Evolutionary conservation across 2,888 invertebrate genomes (phyloP).

Genomic region (Ectemnius lituratus): DNA sequence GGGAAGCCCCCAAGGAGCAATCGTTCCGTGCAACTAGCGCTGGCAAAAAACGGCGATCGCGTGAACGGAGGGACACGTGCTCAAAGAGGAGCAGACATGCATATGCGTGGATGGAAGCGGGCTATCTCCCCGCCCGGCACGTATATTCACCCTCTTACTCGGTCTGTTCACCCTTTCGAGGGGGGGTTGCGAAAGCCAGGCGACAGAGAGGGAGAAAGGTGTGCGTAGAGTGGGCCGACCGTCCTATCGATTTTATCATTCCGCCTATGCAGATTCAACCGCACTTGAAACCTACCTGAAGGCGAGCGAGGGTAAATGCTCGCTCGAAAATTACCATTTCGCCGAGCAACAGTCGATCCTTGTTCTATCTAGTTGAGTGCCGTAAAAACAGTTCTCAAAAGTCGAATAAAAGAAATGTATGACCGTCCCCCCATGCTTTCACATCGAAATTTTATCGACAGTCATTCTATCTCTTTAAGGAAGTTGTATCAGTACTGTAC

Average conservation of each 20-base stretch:
- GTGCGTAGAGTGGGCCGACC: slow-evolving; percentile 16
- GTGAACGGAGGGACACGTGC: slow-evolving; percentile 30
- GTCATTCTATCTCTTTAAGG: no score
- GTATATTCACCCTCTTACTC: slow-evolving; percentile 46
- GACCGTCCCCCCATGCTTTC: no score
- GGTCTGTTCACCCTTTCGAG: slow-evolving; percentile 48
- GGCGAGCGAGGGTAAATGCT: no score
- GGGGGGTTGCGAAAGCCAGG: slow-evolving; percentile 52
- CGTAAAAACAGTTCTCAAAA: no score
- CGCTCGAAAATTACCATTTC: no score
- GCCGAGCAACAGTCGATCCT: no score
- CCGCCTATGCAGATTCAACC: slow-evolving; percentile 52
- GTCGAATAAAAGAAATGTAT: no score
- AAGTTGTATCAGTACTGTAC: no score
- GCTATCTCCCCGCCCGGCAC: slow-evolving; percentile 6
- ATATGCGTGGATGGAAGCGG: no score
- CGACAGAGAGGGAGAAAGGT: slow-evolving; percentile 26
- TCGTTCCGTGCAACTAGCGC: neutral
- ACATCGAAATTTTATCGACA: no score
- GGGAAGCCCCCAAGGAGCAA: no score
- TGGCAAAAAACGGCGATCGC: slow-evolving; percentile 24
- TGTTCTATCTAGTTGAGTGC: no score
- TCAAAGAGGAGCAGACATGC: slow-evolving; percentile 27
- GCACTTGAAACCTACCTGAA: slow-evolving; percentile 29
- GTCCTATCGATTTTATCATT: slow-evolving; percentile 62